Evolutionary conservation across 2,888 invertebrate species (phyloP).

Genomic region (Chrysina gloriosa): DNA sequence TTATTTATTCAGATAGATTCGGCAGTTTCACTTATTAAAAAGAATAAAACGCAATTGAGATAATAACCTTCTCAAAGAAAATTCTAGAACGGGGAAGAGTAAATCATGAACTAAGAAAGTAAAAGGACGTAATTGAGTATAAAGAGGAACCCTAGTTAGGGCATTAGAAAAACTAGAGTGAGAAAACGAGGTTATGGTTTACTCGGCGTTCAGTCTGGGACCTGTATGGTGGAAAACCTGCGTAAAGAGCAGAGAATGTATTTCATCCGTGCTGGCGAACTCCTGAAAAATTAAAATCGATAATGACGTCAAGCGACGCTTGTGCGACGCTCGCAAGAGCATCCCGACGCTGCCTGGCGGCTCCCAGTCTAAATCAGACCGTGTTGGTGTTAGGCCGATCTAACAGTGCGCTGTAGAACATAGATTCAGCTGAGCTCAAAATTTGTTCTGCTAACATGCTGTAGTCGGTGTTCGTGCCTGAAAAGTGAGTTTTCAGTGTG

Average conservation of each 20-base stretch:
- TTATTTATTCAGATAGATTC: too few species aligned
- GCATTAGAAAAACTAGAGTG: not conserved
- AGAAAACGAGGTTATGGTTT: conserved; percentile 12
- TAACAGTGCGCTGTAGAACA: conserved; percentile 55
- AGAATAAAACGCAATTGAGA: too few species aligned
- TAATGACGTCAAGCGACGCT: conserved; percentile 49
- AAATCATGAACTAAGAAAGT: too few species aligned
- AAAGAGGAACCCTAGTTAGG: not conserved
- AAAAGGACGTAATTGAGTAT: not conserved
- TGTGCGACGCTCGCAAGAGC: conserved; percentile 47
- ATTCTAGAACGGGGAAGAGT: too few species aligned
- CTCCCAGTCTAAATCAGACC: conserved; percentile 58
- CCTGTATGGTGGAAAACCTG: conserved; percentile 23
- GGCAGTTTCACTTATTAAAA: too few species aligned
- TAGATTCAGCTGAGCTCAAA: conserved; percentile 7
- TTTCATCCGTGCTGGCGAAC: conserved; percentile 17
- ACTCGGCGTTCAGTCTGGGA: conserved; percentile 5
- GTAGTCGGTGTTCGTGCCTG: conserved; percentile 54
- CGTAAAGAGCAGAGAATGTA: conserved; percentile 18
- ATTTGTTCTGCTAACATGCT: conserved; percentile 48
- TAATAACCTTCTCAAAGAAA: too few species aligned
- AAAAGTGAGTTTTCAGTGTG: conserved; percentile 48
- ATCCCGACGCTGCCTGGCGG: conserved; percentile 59
- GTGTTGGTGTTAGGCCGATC: conserved; percentile 52
- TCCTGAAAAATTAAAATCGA: conserved; percentile 47